Base-by-base conservation (phyloP, 2,113 vertebrate species). In the Ptychochromis oligacanthus region DNA sequence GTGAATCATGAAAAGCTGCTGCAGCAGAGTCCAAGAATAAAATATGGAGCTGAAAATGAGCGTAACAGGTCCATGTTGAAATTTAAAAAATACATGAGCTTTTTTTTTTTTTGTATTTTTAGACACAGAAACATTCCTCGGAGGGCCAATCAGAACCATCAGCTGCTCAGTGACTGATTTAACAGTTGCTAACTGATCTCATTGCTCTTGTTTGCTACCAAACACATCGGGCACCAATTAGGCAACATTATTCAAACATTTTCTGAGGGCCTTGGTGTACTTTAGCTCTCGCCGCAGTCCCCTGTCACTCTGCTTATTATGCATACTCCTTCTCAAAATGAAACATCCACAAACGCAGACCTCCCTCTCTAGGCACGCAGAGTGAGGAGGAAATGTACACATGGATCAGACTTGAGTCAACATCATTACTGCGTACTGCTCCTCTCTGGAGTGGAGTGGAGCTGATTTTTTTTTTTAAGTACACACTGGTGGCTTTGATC, bases 371-470 rank as follows among this genome's bases (percentile, higher is more conserved):
- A 17, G 86, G 81, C 84, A 43, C n/a, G 46, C 54, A 1, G 34
- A 82, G 76, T 55, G 75, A 84, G 75, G 15, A 79, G 77, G 75
- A 87, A 88, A 79, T 77, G 91, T 90, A 91, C 90, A 91, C 88
- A 91, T 20, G 77, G 84, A 81, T 91, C 62, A 80, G 88, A 91
- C 88, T 85, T 90, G 86, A 93, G 90, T 93, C 92, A 93, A 94
- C 91, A 94, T 93, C 88, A 92, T 93, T 92, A 93, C 87, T 34
- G 67, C 18, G 43, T 7, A 38, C n/a, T 20, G 46, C 78, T 87
- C 75, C 81, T 88, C 88, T 91, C 83, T 82, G 76, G 88, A 90
- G 87, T 80, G 64, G 26, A 85, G 82, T 64, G 57, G 31, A 54
- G 75, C 31, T 46, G 59, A 34, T 80, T 81, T 83, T 40, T 54